Evolutionary conservation across 1,140 invertebrate species (phyloP), one percentile per base, ranked within the genome.

Genomic region (Pantala flavescens): DNA sequence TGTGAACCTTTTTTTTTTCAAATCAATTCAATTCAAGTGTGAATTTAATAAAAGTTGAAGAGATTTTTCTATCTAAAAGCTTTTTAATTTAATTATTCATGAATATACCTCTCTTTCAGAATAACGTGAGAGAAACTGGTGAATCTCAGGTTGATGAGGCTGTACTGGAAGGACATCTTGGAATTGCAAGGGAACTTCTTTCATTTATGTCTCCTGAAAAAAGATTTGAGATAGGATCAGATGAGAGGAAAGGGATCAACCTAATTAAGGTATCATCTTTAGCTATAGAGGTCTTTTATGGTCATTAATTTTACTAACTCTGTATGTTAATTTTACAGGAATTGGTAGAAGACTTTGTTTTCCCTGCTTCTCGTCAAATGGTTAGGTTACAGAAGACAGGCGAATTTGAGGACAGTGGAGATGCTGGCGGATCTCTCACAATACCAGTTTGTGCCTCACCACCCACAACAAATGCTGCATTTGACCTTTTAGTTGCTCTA

Each of bases 311-410:
- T 75, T 71, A 42, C n/a, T 7, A 28, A 23, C 77, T 0, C 14
- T 9, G 10, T 73, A 0, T 76, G 76, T 71, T 49, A 75, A 78
- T 75, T 80, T 80, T 78, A 76, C 78, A 93, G 88, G 95, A 97
- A 83, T 83, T 98, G 73, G 88, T 97, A 23, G 95, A 98, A 80
- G 95, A 98, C 82, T 98, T 98, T 82, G 88, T 99, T 28, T 98
- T 98, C 84, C 95, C 97, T 24, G 95, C 96, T 55, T 98, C 96
- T 71, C 92, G 93, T 81, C 87, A 96, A 75, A 93, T 97, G 88
- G 85, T 96, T 76, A 90, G 93, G 80, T 88, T 93, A 78, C 87
- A 88, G 70, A 88, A 86, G 77, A 88, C 88, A n/a, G 87, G 90
- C 24, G 84, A 90, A 78, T 84, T 88, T 74, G 49, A 63, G 49